phyloP scores from a whole-genome alignment of 2,797 vertebrate genomes.

The Psittacula echo region DNA sequence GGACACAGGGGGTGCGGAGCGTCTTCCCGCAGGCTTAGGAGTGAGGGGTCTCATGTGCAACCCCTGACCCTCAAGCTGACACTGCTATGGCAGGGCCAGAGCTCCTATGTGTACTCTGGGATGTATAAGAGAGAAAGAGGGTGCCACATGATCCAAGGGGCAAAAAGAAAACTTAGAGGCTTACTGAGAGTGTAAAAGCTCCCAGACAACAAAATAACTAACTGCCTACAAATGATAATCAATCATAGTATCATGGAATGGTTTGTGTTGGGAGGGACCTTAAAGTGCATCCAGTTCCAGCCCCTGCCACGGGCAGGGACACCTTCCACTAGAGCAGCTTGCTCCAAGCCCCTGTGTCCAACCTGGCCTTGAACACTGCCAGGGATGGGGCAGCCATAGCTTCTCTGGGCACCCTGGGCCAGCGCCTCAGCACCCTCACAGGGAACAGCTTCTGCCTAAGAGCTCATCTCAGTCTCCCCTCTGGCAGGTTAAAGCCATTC shows the following conservation, averaged over 20 bases:
- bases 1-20: too few species aligned
- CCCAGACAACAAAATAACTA: not conserved
- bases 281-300: not conserved
- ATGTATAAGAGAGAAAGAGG: accelerated
- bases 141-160: not conserved
- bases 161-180: not conserved
- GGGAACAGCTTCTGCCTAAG: too few species aligned
- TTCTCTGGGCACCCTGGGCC: too few species aligned
- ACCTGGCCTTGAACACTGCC: not conserved
- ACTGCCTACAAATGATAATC: not conserved
- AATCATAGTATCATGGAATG: not conserved
- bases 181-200: not conserved
- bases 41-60: accelerated
- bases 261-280: not conserved
- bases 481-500: too few species aligned
- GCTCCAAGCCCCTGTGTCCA: not conserved
- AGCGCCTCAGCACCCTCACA: too few species aligned
- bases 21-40: accelerated
- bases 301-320: not conserved
- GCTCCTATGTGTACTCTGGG: accelerated
- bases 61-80: accelerated
- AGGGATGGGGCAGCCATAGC: not conserved
- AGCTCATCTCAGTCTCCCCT: too few species aligned
- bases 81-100: not conserved
- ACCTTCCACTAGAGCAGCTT: not conserved